Evolutionary conservation across 1,140 invertebrate genomes (phyloP).

Genomic region (Aphelinus atriplicis): DNA sequence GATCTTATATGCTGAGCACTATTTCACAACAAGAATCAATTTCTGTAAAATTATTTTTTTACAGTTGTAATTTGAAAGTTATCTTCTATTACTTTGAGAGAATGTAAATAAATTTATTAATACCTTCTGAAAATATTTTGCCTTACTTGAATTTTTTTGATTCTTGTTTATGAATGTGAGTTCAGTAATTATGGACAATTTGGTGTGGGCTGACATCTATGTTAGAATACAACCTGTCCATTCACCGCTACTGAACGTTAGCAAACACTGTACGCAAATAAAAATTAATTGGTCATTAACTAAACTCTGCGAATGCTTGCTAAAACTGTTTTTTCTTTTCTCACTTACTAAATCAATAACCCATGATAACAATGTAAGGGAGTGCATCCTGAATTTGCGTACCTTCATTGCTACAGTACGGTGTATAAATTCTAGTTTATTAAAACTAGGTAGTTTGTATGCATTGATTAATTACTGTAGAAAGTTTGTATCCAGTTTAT

Average conservation of each 20-base stretch:
- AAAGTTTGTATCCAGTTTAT: too few species aligned
- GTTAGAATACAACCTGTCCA: slow-evolving; percentile 66
- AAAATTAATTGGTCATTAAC: slow-evolving; percentile 1
- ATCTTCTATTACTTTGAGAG: too few species aligned
- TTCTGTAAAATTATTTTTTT: slow-evolving; percentile 22
- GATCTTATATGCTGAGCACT: slow-evolving; percentile 46
- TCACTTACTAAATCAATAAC: slow-evolving; percentile 23
- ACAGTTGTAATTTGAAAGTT: too few species aligned
- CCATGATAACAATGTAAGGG: slow-evolving; percentile 15
- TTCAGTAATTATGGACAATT: slow-evolving; percentile 60
- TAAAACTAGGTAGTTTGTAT: slow-evolving; percentile 50
- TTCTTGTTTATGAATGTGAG: slow-evolving; percentile 30
- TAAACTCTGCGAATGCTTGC: slow-evolving; percentile 20
- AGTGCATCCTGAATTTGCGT: slow-evolving; percentile 42
- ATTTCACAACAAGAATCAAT: slow-evolving; percentile 29
- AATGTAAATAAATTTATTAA: too few species aligned
- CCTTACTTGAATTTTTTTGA: not conserved
- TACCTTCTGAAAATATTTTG: too few species aligned
- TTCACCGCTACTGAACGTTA: slow-evolving; percentile 58
- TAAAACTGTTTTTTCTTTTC: slow-evolving; percentile 17
- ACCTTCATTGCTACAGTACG: slow-evolving; percentile 50
- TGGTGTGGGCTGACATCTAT: slow-evolving; percentile 67
- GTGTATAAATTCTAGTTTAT: slow-evolving; percentile 54
- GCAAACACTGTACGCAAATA: slow-evolving; percentile 53
- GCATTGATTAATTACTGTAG: slow-evolving; percentile 34